Base-by-base conservation (phyloP, 2,113 vertebrate species). In the Hippolais icterina region DNA sequence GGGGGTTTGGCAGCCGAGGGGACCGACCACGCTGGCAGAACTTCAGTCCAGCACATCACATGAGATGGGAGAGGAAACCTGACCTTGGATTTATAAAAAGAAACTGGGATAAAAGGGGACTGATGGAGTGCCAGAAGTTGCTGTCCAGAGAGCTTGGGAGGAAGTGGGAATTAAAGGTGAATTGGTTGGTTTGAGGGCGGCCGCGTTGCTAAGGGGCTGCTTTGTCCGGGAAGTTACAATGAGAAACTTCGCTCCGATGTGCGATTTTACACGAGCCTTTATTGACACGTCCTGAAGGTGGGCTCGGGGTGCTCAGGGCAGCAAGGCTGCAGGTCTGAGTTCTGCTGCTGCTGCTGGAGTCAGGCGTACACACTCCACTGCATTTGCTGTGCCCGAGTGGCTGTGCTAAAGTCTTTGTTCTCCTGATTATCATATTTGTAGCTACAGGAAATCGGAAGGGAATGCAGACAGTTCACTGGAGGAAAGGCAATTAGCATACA, bases 81-180 rank as follows among this genome's bases (percentile, higher is more conserved):
- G 97, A 97, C 90, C 97, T 96, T 87, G 96, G 93, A 89, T 97
- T 96, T 98, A 95, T 96, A 97, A 97, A 97, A 97, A 98, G 96
- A 97, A 97, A 94, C 96, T 54, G 74, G 96, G 96, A 96, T 96
- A 94, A 97, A 98, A 97, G 96, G 91, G 93, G 94, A 89, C 87
- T 79, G 96, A 95, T 94, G 93, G 82, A 83, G 93, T 96, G 96
- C 96, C 97, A 96, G 93, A 83, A 97, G 95, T 46, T 94, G 95
- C 91, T 91, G 96, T 94, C 95, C 95, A 80, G 94, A 97, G 92
- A 93, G 85, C 83, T 90, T 44, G 90, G 94, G 93, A 95, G 97
- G 97, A 97, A 97, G 94, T 93, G 92, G 86, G 90, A 93, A 94
- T 97, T 96, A 82, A 92, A 90, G 96, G 93, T 94, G 91, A 84